Conservation (phyloP, 1,140 invertebrate genomes). For the Paraescarpia echinospica region DNA sequence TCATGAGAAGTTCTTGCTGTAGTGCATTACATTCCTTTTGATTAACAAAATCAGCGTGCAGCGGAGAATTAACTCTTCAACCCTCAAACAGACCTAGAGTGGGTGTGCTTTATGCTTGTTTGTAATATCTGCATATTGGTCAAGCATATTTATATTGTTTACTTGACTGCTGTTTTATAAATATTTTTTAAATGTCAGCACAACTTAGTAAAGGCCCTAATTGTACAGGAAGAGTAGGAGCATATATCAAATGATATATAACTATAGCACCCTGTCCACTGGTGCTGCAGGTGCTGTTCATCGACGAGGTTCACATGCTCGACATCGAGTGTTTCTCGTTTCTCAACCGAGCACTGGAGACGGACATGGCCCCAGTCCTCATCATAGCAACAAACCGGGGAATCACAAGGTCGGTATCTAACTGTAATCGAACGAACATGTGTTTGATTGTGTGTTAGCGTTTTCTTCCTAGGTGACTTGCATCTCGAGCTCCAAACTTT, state of each 20-base stretch:
- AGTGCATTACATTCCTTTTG: neutral
- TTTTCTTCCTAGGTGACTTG: neutral
- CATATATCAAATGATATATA: no score
- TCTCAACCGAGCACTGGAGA: slow-evolving; percentile 92
- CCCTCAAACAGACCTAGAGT: no score
- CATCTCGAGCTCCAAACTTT: no score
- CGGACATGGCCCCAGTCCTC: slow-evolving; percentile 94
- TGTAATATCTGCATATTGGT: neutral
- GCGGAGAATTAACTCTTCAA: no score
- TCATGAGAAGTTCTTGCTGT: neutral
- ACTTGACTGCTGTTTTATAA: neutral
- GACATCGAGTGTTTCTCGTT: slow-evolving; percentile 99
- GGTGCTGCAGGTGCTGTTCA: slow-evolving; percentile 58
- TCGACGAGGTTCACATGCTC: slow-evolving; percentile 90
- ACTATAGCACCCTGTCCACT: neutral
- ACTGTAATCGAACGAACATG: neutral
- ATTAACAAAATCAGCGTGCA: neutral
- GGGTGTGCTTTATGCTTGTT: no score
- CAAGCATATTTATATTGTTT: neutral
- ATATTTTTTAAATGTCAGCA: neutral
- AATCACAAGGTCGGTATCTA: slow-evolving; percentile 69
- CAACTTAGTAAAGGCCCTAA: neutral
- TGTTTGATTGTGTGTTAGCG: neutral
- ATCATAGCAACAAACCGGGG: slow-evolving; percentile 99
- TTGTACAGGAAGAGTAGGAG: neutral